Percentiles rank a stretch among this genome's conserved stretches.
Conservation (phyloP, 2,888 invertebrate species). For the Craniophora ligustri region DNA sequence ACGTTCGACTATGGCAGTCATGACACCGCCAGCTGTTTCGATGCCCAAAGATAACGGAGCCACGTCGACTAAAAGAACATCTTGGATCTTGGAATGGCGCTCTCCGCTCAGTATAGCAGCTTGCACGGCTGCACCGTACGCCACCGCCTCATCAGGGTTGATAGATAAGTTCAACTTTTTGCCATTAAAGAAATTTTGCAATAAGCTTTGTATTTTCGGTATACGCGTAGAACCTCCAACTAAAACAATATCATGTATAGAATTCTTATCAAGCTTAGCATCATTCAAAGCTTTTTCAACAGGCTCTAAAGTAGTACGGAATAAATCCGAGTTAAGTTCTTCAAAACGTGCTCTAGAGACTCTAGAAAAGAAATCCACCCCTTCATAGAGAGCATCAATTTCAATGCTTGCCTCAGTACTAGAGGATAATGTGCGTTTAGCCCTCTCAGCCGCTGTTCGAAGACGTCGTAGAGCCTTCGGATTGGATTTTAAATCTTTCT, state of each 20-base stretch:
- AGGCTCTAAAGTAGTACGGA: slow-evolving; percentile 91
- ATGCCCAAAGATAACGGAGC: slow-evolving; percentile 91
- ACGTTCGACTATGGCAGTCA: slow-evolving; percentile 92
- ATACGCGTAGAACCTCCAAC: slow-evolving; percentile 95
- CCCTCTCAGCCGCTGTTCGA: slow-evolving; percentile 92
- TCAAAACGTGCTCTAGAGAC: slow-evolving; percentile 93
- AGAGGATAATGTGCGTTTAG: slow-evolving; percentile 93
- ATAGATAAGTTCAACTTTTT: slow-evolving; percentile 92
- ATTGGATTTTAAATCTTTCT: slow-evolving; percentile 90
- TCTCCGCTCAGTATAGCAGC: slow-evolving; percentile 92
- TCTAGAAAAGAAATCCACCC: slow-evolving; percentile 91
- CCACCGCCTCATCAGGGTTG: slow-evolving; percentile 94
- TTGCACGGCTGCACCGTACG: slow-evolving; percentile 93
- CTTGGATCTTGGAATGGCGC: slow-evolving; percentile 92
- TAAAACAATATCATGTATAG: slow-evolving; percentile 93
- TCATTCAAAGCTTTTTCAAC: slow-evolving; percentile 93
- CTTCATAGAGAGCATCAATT: slow-evolving; percentile 92
- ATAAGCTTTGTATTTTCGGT: slow-evolving; percentile 92
- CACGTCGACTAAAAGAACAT: slow-evolving; percentile 88
- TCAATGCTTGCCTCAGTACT: slow-evolving; percentile 93
- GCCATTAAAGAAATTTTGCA: slow-evolving; percentile 93
- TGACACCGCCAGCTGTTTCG: slow-evolving; percentile 94
- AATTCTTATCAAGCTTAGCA: slow-evolving; percentile 92
- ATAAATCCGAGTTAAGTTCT: slow-evolving; percentile 92
- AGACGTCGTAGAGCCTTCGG: slow-evolving; percentile 91